A percentile compares a stretch with the other conserved stretches of the same genome.
These are phyloP conservation scores for Hoplias malabaricus DNA, from an alignment of 2,113 vertebrate species.

Conservation along the genomic window DNA sequence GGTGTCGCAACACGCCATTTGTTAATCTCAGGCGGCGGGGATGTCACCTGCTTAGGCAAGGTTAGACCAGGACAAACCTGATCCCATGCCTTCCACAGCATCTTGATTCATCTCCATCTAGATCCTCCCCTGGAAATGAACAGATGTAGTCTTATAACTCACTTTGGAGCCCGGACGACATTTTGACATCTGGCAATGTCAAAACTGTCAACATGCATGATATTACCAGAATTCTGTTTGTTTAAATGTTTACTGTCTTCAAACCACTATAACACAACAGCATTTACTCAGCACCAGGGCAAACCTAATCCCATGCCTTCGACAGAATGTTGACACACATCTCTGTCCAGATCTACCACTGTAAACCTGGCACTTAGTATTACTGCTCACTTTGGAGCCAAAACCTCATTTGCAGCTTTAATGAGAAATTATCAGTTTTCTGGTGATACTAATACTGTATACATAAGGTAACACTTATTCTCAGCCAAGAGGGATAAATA, in stretches of 20 bases:
- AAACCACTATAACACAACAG: no score
- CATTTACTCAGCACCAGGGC: no score
- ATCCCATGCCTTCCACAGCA: neutral
- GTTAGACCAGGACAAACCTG: slow-evolving; percentile 48
- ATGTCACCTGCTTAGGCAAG: slow-evolving; percentile 67
- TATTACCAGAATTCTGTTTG: no score
- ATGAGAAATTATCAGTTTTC: neutral
- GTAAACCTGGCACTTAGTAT: no score
- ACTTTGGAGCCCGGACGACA: no score
- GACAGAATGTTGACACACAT: neutral
- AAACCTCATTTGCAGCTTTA: neutral
- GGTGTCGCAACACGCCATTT: slow-evolving; percentile 74
- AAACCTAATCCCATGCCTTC: slow-evolving; percentile 13
- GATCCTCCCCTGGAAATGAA: no score
- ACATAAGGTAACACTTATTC: neutral
- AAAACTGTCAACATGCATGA: no score
- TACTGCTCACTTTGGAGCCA: neutral
- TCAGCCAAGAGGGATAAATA: no score
- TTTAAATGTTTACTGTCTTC: no score
- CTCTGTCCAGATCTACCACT: neutral
- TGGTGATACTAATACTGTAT: neutral
- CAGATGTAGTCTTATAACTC: no score
- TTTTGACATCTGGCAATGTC: no score
- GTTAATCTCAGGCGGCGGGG: slow-evolving; percentile 56
- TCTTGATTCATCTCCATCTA: neutral